Base-by-base conservation (phyloP, 2,113 vertebrate genomes). In the Dipodomys stephensi region DNA sequence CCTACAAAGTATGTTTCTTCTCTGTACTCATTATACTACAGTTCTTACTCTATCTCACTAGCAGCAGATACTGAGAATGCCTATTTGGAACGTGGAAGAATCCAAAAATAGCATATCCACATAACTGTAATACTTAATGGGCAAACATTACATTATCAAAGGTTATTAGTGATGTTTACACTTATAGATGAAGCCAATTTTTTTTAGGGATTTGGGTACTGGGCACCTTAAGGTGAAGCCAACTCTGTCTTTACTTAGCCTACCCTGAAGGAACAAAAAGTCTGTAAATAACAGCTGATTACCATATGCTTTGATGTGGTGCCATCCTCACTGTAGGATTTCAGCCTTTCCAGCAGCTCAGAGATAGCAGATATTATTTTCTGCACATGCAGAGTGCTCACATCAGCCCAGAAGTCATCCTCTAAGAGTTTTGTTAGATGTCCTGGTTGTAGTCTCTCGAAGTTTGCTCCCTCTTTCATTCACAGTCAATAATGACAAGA, bases 341-440 rank as follows among this genome's bases (percentile, higher is more conserved):
- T 98, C 76, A 99, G 96, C 73, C 87, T 96, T 84, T 97, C 97
- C 97, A 99, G 94, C 30, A 99, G 98, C 91, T 98, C 98, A 27
- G 98, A 98, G 88, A 99, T 53, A 0, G 96, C 88, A 2, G 65
- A 95, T 79, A 97, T 97, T 67, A 99, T 97, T 80, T 98, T 99
- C 79, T 98, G 98, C 72, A 99, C 94, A 9, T 98, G 97, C 79
- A 99, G 97, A 91, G 98, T 97, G 92, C 98, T 98, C 95, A 99
- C 97, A 80, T 99, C 98, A 1, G 97, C 98, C 88, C 97, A 98
- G 12, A 99, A 96, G 44, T 99, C 98, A 95, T 99, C 99, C 97
- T 99, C 98, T 97, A 99, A 96, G 90, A 99, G 98, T 57, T 97
- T 98, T 67, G 98, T 99, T 95, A 99, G 98, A 97, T 99, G 99